Evolutionary conservation across 2,888 invertebrate species (phyloP), one percentile per base, ranked within the genome.

Genomic region (Coelopa pilipes): DNA sequence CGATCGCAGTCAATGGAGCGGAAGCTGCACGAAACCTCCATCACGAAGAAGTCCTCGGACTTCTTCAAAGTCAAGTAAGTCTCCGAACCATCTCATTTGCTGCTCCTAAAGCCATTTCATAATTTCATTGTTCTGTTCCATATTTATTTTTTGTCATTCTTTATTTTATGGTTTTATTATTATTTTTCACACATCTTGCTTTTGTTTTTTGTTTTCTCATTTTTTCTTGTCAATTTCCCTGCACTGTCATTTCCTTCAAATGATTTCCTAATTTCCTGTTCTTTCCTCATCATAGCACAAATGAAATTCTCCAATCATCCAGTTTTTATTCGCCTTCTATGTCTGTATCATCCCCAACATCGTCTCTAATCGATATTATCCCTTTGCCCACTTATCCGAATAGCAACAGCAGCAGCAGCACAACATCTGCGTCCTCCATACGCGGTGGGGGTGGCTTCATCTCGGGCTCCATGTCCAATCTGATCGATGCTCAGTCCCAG

Each of bases 1-100:
- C 82, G 87, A 46, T 78, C 87, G 3, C 82, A 86, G n/a, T 87
- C 86, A 1, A 74, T 87, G 66, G 87, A 87, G 66, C 82, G 87
- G 34, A 87, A 87, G 69, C 78, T 84, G 46, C 82, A 82, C 24
- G 81, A 83, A 71, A 79, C 80, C 70, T 80, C 79, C 60, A 81
- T 76, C 49, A 81, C 81, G 57, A 82, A 83, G 11, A 85, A 84
- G 53, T 82, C 85, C 21, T 82, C 85, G 4, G 87, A 84, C 67
- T 82, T 79, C 75, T 82, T 82, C 71, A 82, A 82, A 81, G 79
- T 80, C 79, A 83, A 82, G 83, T 83, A 74, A 83, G 82, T 82
- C n/a, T 71, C 15, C n/a, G 11, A 11, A 57, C 10, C 19, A 55
- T n/a, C 11, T n/a, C 19, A n/a, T 2, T 34, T 34, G 34, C 34